These are phyloP conservation scores for Ahaetulla prasina DNA, from an alignment of 2,113 vertebrate genomes.

Conservation along the genomic window DNA sequence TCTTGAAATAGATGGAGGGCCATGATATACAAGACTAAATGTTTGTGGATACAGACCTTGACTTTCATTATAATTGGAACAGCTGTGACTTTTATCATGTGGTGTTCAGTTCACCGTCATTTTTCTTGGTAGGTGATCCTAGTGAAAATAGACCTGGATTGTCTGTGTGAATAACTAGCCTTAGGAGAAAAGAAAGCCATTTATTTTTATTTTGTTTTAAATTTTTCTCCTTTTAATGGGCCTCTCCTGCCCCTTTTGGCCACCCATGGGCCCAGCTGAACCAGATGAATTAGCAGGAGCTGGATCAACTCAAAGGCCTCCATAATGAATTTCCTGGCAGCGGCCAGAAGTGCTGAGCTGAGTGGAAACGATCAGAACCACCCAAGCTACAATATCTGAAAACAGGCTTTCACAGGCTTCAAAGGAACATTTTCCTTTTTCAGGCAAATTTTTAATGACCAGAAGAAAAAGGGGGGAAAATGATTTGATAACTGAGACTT, in stretches of 20 bases:
- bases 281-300: background rate
- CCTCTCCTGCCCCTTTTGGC: background rate
- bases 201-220: background rate
- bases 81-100: background rate
- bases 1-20: background rate
- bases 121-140: background rate
- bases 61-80: background rate
- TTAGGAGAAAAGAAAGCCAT: background rate
- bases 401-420: constrained; percentile 38
- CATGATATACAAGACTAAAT: background rate
- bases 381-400: background rate
- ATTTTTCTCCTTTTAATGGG: constrained; percentile 5
- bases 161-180: background rate
- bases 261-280: background rate
- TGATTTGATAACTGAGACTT: constrained; percentile 56
- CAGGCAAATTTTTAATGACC: constrained; percentile 66
- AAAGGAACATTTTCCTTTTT: constrained; percentile 53
- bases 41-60: background rate
- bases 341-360: background rate
- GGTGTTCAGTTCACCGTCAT: background rate
- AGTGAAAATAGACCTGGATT: background rate
- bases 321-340: background rate
- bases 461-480: constrained; percentile 11
- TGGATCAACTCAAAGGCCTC: background rate
- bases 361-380: background rate